Evolutionary conservation across 2,888 invertebrate genomes (phyloP), one percentile per base, ranked within the genome.

Genomic region (Acleris emargana): DNA sequence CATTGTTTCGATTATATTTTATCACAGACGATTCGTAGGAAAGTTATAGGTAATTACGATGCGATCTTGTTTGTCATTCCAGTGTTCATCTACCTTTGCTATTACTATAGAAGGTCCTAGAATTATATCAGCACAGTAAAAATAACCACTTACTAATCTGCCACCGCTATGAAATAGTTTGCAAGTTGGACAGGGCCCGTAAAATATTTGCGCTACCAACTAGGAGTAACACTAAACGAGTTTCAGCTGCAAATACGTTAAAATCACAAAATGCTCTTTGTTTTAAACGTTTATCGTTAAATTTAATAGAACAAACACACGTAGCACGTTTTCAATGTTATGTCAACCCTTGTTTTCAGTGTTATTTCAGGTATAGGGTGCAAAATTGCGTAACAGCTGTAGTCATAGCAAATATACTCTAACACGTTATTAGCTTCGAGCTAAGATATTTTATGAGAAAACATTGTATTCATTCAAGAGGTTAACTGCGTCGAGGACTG

Each of bases 401-500:
- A 16, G 18, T 51, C n/a, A 50, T 43, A 54, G 59, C 54, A 55
- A 58, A 59, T 64, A 64, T 7, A 20, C 53, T 50, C 54, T 54
- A 52, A 50, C 62, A 63, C 68, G 67, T 68, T 71, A 69, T 69
- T 72, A 71, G 69, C 72, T 64, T 54, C 32, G 55, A 57, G 74
- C 72, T 69, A 74, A 78, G 76, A 76, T 79, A 80, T 83, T 81
- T 78, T 76, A 74, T 76, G 73, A 79, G 77, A 79, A 79, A 83
- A 83, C 78, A 77, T 80, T 75, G 78, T 77, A 73, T 76, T 73
- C 72, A 73, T 77, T 77, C 68, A 69, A 77, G 71, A 74, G 75
- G 70, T 71, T 71, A 71, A 73, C 66, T 70, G 61, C 68, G 62
- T 58, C 61, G 66, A 66, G 69, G 63, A 61, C 67, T 64, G 67